Evolutionary conservation across 2,888 invertebrate genomes (phyloP), one percentile per base, ranked within the genome.

Genomic region (Microplitis deprimator): DNA sequence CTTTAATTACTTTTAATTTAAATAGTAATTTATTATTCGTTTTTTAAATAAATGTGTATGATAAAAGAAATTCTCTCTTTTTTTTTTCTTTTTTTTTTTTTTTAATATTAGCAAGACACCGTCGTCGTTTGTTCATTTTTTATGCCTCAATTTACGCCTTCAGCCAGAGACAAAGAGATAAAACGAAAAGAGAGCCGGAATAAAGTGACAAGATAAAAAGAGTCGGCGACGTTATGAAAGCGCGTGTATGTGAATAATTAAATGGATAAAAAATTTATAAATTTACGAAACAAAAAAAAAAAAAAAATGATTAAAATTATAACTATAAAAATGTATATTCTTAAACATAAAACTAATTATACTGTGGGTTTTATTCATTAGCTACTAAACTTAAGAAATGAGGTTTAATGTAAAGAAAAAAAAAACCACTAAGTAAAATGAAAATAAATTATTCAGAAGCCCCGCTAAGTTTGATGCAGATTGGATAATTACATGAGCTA

Each of bases 91-190:
- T 3, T 29, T 20, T 61, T 6, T 59, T 82, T 83, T 84, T 83
- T 82, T 83, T 81, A 82, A 85, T 82, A 81, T 84, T 84, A 84
- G 85, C 84, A 82, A 80, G 82, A 82, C 81, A n/a, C 64, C 20
- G 67, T 75, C 76, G 64, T 20, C 72, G 62, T 79, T 72, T 79
- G 82, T 79, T 84, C 82, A 82, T 84, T 81, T 84, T 86, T 83
- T 82, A 83, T 81, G 83, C 78, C 80, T 81, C 83, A 85, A 86
- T 87, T 87, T 84, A 83, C 82, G 82, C 82, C 79, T 69, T 72
- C 29, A 62, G 73, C 8, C 68, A 60, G 17, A 60, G 59, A 13
- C 60, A 39, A 73, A 29, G 65, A 8, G 29, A 65, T 20, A 65
- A 65, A 65, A 13, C 29, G 29, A 65, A 65, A 29, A 65, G 38